A percentile compares a stretch with the other conserved stretches of the same genome.
Conservation (phyloP, 2,113 vertebrate species). For the Python bivittatus region DNA sequence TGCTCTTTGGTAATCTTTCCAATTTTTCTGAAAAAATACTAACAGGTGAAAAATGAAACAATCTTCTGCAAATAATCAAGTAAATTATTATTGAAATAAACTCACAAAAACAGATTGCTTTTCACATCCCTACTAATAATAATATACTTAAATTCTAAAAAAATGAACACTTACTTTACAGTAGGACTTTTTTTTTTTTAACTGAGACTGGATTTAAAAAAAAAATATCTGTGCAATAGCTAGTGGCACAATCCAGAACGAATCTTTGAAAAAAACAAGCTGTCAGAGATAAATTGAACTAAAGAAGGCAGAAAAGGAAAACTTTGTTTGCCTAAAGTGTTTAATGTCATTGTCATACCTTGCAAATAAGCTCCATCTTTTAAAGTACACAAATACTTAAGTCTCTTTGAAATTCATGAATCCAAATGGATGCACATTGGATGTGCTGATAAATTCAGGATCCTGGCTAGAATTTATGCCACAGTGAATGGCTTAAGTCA, state of each 20-base stretch:
- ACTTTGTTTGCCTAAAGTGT: not conserved
- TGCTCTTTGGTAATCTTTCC: not conserved
- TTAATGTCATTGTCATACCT: not conserved
- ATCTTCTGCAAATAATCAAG: not conserved
- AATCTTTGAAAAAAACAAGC: not conserved
- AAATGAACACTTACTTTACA: not conserved
- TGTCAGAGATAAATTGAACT: not conserved
- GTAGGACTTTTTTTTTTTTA: not conserved
- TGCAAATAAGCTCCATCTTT: not conserved
- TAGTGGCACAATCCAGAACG: not conserved
- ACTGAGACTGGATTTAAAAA: constrained; percentile 15
- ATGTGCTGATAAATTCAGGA: no score
- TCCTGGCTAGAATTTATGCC: no score
- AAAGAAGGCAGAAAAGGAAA: not conserved
- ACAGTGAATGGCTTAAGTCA: no score
- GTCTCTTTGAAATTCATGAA: not conserved
- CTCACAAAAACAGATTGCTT: constrained; percentile 8
- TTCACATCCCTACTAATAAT: constrained; percentile 16
- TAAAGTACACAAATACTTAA: not conserved
- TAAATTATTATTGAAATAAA: constrained; percentile 23
- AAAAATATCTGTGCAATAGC: constrained; percentile 8
- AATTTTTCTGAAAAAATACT: not conserved
- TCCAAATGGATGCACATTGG: not conserved
- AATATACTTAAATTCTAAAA: not conserved
- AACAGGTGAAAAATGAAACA: constrained; percentile 14